Conservation (phyloP, 2,113 vertebrate genomes). For the Lophura nycthemera region DNA sequence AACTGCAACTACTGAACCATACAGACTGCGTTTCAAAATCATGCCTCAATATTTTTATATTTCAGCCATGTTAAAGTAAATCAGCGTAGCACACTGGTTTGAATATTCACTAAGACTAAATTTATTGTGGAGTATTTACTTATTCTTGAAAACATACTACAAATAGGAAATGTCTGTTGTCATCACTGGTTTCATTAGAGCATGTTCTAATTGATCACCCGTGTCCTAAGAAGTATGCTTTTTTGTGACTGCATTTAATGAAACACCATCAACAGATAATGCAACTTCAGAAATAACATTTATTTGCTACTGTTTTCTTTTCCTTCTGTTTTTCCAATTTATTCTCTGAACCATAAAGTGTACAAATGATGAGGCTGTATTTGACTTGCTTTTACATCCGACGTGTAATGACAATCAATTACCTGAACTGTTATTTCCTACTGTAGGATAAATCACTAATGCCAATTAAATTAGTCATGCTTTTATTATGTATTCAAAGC, state of each 20-base stretch:
- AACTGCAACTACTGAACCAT: background rate
- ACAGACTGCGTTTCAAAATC: background rate
- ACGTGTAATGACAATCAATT: background rate
- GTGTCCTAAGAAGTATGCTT: background rate
- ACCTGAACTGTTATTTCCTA: conserved; percentile 26
- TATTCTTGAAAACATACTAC: background rate
- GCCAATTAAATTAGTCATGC: background rate
- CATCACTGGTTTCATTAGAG: background rate
- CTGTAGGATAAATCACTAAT: conserved; percentile 13
- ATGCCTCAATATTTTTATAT: accelerated
- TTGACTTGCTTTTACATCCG: background rate
- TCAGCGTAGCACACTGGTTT: background rate
- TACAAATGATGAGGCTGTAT: background rate
- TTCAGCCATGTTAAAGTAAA: background rate
- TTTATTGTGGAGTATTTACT: background rate
- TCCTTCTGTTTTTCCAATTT: conserved; percentile 20
- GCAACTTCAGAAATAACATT: background rate
- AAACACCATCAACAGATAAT: background rate
- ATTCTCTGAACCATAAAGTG: background rate
- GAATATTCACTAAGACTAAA: background rate
- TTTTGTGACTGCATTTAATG: background rate
- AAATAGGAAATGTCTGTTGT: background rate
- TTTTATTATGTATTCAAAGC: conserved; percentile 77
- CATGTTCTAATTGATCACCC: conserved; percentile 6
- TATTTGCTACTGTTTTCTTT: background rate